These are phyloP conservation scores for Palythoa heliodiscus DNA, from an alignment of 92 coral and sea anemone species.

Conservation along the genomic window DNA sequence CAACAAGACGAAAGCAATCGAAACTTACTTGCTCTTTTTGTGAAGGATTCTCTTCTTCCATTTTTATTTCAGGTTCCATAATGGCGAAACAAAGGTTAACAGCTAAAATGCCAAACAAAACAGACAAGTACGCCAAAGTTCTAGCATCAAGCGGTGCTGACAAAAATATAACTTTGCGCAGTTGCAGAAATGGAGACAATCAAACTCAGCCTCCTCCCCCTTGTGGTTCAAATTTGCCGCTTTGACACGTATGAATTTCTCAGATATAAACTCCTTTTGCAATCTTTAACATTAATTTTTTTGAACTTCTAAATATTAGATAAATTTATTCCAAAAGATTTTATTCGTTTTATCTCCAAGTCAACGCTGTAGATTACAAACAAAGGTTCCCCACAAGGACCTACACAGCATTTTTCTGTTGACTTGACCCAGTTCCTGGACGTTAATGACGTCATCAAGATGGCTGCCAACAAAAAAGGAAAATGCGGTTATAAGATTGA, in stretches of 20 bases:
- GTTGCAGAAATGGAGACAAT: slow-evolving; percentile 12
- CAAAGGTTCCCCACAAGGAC: neutral
- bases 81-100: neutral
- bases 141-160: neutral
- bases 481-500: too few species aligned
- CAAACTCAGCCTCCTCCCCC: neutral
- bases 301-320: neutral
- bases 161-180: slow-evolving; percentile 25
- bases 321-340: neutral
- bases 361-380: neutral
- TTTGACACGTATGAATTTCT: neutral
- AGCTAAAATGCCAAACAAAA: neutral
- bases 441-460: slow-evolving; percentile 1
- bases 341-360: neutral
- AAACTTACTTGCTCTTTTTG: slow-evolving; percentile 14
- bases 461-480: slow-evolving; percentile 12
- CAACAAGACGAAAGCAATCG: slow-evolving; percentile 5
- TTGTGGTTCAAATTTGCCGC: neutral
- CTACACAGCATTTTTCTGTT: neutral
- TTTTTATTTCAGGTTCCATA: slow-evolving; percentile 38
- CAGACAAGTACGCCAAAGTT: neutral
- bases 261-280: neutral
- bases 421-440: slow-evolving; percentile 14
- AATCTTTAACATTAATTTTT: neutral
- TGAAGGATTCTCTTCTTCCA: neutral